A percentile compares a stretch with the other conserved stretches of the same genome.
These are phyloP conservation scores for Aproaerema taeniolella DNA, from an alignment of 2,888 invertebrate species.

Conservation along the genomic window DNA sequence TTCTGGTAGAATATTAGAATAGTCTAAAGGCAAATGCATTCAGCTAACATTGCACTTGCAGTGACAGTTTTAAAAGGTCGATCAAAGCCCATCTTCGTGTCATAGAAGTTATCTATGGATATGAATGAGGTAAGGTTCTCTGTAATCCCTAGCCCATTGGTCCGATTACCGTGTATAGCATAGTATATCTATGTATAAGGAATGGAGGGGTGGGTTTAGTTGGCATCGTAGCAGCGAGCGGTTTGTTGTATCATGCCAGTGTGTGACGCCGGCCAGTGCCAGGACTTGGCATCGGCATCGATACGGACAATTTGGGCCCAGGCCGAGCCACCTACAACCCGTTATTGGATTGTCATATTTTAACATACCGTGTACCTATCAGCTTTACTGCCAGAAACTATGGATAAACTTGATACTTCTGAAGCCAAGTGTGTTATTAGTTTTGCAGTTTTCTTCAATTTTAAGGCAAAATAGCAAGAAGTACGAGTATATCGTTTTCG, in stretches of 20 bases:
- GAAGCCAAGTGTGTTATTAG: constrained; percentile 38
- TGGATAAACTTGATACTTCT: constrained; percentile 44
- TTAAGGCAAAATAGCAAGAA: too few species aligned
- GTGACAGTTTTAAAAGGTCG: too few species aligned
- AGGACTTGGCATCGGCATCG: constrained; percentile 59
- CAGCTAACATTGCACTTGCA: too few species aligned
- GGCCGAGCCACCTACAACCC: constrained; percentile 57
- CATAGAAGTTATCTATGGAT: too few species aligned
- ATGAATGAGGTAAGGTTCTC: too few species aligned
- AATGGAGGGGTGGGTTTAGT: constrained; percentile 15
- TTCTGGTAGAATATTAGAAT: too few species aligned
- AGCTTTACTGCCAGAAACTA: constrained; percentile 49
- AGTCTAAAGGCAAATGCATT: too few species aligned
- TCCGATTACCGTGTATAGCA: too few species aligned
- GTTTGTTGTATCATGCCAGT: constrained; percentile 24
- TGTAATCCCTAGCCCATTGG: too few species aligned
- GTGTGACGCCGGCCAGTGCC: constrained; percentile 23
- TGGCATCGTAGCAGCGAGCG: constrained; percentile 17
- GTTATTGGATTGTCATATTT: constrained; percentile 74
- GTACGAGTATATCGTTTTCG: too few species aligned
- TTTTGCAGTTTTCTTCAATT: constrained; percentile 16
- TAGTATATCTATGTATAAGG: neutral
- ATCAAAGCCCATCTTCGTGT: too few species aligned
- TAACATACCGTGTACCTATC: constrained; percentile 55
- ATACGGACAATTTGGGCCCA: constrained; percentile 64